A percentile compares a stretch with the other conserved stretches of the same genome.
Evolutionary conservation across 1,140 invertebrate species (phyloP).

Genomic region (Drosophila kikkawai): DNA sequence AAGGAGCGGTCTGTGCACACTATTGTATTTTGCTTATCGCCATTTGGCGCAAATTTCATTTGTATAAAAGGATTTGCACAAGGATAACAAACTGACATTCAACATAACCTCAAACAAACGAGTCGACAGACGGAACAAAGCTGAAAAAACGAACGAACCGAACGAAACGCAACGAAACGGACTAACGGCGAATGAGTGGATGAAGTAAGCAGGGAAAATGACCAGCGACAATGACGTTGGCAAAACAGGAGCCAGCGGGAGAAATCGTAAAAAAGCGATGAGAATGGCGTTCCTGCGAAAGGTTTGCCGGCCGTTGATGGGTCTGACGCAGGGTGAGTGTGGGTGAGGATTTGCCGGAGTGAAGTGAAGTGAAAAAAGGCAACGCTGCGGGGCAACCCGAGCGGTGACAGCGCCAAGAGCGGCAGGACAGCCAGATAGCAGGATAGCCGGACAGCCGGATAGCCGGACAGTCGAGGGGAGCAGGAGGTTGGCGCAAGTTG

Average conservation of each 20-base stretch:
- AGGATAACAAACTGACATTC: slow-evolving; percentile 82
- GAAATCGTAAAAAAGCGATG: slow-evolving; percentile 36
- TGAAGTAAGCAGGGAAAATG: slow-evolving; percentile 72
- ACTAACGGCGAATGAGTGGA: slow-evolving; percentile 51
- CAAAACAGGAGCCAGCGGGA: slow-evolving; percentile 53
- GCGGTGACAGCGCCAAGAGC: slow-evolving; percentile 53
- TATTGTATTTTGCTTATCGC: slow-evolving; percentile 82
- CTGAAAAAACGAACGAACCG: slow-evolving; percentile 43
- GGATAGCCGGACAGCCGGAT: slow-evolving; percentile 3
- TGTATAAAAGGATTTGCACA: slow-evolving; percentile 84
- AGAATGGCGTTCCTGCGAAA: slow-evolving; percentile 36
- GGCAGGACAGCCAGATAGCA: slow-evolving; percentile 15
- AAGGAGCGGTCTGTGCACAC: slow-evolving; percentile 29
- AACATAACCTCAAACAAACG: slow-evolving; percentile 83
- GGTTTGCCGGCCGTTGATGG: slow-evolving; percentile 46
- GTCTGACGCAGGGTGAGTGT: slow-evolving; percentile 5
- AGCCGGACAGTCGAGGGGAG: slow-evolving; percentile 4
- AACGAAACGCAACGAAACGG: slow-evolving; percentile 31
- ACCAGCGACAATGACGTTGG: slow-evolving; percentile 77
- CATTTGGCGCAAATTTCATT: slow-evolving; percentile 83
- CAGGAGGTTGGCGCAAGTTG: slow-evolving; percentile 56
- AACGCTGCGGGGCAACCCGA: slow-evolving; percentile 44
- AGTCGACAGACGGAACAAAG: slow-evolving; percentile 56
- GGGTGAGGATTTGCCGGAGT: slow-evolving; percentile 8
- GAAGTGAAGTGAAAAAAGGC: slow-evolving; percentile 76